These are phyloP conservation scores for Caenorhabditis drosophilae DNA, from an alignment of 2,888 invertebrate genomes.

Conservation along the genomic window DNA sequence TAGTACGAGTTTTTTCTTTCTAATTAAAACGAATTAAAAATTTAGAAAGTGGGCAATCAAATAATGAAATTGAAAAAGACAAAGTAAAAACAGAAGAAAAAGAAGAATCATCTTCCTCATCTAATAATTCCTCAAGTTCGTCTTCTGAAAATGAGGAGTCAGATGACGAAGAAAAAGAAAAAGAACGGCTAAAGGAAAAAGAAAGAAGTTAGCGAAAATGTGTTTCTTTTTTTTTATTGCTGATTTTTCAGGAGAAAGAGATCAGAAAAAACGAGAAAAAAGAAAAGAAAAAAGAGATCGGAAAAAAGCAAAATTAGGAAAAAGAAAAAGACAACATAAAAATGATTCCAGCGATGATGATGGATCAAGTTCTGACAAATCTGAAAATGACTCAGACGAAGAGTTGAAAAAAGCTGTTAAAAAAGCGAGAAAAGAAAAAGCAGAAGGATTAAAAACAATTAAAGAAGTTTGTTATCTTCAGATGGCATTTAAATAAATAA, in stretches of 20 bases:
- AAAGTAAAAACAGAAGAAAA: constrained; percentile 22
- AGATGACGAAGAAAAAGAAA: constrained; percentile 26
- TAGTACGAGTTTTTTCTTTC: not conserved
- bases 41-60: not conserved
- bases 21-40: too few relatives aligned
- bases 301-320: constrained; percentile 60
- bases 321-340: constrained; percentile 30
- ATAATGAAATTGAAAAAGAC: constrained; percentile 32
- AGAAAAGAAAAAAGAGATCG: constrained; percentile 58
- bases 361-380: constrained; percentile 12
- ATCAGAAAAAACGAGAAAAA: constrained; percentile 52
- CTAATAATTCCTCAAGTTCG: constrained; percentile 13
- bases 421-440: constrained; percentile 63
- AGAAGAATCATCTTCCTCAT: constrained; percentile 15
- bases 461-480: constrained; percentile 36
- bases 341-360: constrained; percentile 19
- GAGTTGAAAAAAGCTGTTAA: constrained; percentile 52
- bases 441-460: constrained; percentile 64
- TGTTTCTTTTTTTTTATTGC: too few relatives aligned
- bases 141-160: constrained; percentile 33
- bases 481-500: not conserved
- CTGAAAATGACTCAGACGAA: not conserved
- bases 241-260: too few relatives aligned
- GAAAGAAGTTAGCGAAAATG: too few relatives aligned
- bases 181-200: constrained; percentile 33